Conservation (phyloP, 2,113 vertebrate genomes). For the Salvelinus namaycush region DNA sequence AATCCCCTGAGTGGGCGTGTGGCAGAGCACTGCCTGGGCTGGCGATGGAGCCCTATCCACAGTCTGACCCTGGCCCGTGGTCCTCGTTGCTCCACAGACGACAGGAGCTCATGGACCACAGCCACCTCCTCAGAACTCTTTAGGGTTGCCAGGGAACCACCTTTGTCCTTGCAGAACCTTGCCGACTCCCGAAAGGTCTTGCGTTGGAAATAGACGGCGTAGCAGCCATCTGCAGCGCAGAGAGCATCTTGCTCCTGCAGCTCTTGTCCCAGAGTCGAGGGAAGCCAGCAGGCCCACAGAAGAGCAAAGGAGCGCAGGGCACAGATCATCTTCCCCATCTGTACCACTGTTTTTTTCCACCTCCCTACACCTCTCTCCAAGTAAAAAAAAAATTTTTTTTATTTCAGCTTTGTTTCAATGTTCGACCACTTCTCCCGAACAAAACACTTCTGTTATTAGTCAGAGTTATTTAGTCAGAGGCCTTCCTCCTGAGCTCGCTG, state of each 20-base stretch:
- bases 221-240: slow-evolving; percentile 81
- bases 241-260: slow-evolving; percentile 71
- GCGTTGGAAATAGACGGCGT: slow-evolving; percentile 78
- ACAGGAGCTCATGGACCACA: slow-evolving; percentile 76
- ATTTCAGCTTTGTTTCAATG: no score
- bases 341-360: slow-evolving; percentile 1
- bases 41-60: slow-evolving; percentile 88
- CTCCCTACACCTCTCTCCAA: no score
- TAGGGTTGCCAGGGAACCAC: slow-evolving; percentile 83
- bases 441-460: no score
- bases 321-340: slow-evolving; percentile 40
- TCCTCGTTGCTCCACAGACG: slow-evolving; percentile 46
- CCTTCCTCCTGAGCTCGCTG: slow-evolving; percentile 29
- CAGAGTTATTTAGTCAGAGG: no score
- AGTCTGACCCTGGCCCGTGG: slow-evolving; percentile 66
- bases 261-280: slow-evolving; percentile 32
- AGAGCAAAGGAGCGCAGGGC: slow-evolving; percentile 50
- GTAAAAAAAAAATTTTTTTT: no score
- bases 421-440: no score
- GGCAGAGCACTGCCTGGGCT: slow-evolving; percentile 83
- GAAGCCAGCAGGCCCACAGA: slow-evolving; percentile 52
- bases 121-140: slow-evolving; percentile 75
- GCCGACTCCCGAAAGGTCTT: slow-evolving; percentile 84
- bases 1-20: slow-evolving; percentile 82
- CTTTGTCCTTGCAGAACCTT: slow-evolving; percentile 80